These are phyloP conservation scores for Entomobrya proxima DNA, from an alignment of 2,888 invertebrate genomes.

Conservation along the genomic window DNA sequence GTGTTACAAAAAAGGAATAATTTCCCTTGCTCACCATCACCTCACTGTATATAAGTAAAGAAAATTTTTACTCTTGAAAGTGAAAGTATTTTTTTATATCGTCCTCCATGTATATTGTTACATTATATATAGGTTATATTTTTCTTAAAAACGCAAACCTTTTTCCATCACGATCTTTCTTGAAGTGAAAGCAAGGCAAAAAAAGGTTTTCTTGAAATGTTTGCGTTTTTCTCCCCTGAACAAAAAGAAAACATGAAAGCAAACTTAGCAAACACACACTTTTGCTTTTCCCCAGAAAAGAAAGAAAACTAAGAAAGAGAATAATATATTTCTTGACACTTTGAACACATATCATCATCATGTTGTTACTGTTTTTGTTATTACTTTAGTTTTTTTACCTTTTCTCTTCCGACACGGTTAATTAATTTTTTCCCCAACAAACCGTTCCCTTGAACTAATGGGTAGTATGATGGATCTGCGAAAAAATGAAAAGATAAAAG, in stretches of 20 bases:
- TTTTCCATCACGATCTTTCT: neutral
- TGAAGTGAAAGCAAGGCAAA: neutral
- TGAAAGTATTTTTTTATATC: neutral
- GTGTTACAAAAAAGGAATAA: neutral
- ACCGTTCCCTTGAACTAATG: neutral
- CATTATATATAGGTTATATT: no score
- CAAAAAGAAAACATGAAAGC: neutral
- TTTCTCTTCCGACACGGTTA: neutral
- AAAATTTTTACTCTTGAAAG: neutral
- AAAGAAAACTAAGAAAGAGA: neutral
- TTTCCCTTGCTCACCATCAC: neutral
- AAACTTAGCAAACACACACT: neutral
- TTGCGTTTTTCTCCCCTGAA: neutral
- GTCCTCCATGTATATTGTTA: no score
- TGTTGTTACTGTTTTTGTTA: neutral
- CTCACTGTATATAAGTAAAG: constrained; percentile 29
- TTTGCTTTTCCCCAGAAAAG: neutral
- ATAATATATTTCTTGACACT: constrained; percentile 7
- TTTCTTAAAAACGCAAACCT: neutral
- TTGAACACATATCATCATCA: neutral
- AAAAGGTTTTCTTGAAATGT: constrained; percentile 11
- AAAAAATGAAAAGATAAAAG: neutral
- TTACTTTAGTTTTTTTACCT: neutral
- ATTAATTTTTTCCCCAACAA: neutral
- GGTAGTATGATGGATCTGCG: neutral